A percentile compares a stretch with the other conserved stretches of the same genome.
phyloP scores from a whole-genome alignment of 1,140 invertebrate genomes.

The Drosophila baimaii region DNA sequence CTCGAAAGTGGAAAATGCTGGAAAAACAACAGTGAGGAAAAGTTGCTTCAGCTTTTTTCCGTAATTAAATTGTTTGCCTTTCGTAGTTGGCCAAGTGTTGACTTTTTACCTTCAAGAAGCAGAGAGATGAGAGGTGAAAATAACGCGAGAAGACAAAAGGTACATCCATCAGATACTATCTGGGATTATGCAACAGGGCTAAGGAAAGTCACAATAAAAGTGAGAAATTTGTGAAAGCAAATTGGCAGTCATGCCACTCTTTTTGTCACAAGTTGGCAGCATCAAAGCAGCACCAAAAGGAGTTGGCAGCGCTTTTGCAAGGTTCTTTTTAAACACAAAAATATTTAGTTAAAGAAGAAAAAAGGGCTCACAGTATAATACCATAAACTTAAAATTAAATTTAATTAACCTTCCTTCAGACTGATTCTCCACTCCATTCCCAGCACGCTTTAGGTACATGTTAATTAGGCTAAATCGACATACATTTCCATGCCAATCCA shows the following conservation, averaged over 20 bases:
- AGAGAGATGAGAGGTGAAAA: constrained; percentile 12
- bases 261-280: no score
- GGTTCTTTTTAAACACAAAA: no score
- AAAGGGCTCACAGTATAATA: no score
- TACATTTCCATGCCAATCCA: constrained; percentile 14
- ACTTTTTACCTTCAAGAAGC: constrained; percentile 6
- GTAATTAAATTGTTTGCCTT: constrained; percentile 61
- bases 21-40: constrained; percentile 36
- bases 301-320: no score
- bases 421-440: neutral
- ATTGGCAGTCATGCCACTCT: neutral
- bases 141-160: constrained; percentile 25
- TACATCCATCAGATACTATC: constrained; percentile 27
- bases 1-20: constrained; percentile 44
- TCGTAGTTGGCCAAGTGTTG: constrained; percentile 51
- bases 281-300: no score
- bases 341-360: no score
- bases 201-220: constrained; percentile 19
- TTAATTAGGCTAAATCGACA: constrained; percentile 11
- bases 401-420: neutral
- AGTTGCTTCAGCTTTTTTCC: constrained; percentile 42
- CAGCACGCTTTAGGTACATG: constrained; percentile 3
- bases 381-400: constrained; percentile 1
- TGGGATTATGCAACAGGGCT: constrained; percentile 26
- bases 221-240: constrained; percentile 20